A percentile compares a stretch with the other conserved stretches of the same genome.
phyloP scores from a whole-genome alignment of 2,888 invertebrate genomes.

The Drosophila meridiana region DNA sequence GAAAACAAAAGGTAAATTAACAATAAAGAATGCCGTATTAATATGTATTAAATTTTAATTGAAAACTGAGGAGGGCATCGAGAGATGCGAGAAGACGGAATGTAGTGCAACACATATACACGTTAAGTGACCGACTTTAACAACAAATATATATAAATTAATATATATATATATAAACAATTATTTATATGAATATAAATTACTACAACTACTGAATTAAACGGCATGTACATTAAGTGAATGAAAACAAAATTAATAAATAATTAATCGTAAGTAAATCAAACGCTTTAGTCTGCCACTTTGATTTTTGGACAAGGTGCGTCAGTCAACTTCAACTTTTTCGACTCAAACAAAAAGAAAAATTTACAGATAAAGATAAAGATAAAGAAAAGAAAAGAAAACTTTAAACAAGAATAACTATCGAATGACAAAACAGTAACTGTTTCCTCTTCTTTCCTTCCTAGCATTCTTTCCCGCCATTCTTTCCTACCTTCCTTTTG shows the following conservation, averaged over 20 bases:
- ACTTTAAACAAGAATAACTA: conserved; percentile 28
- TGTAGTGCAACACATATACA: conserved; percentile 48
- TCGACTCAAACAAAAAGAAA: conserved; percentile 49
- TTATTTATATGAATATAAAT: conserved; percentile 70
- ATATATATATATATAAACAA: conserved; percentile 50
- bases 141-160: conserved; percentile 63
- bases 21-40: conserved; percentile 55
- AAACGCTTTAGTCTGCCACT: conserved; percentile 80
- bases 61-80: conserved; percentile 45
- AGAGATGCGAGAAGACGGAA: conserved; percentile 12
- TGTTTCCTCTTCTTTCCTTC: conserved; percentile 25
- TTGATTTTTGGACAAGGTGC: conserved; percentile 80
- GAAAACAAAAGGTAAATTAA: conserved; percentile 39
- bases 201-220: conserved; percentile 68
- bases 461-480: conserved; percentile 12
- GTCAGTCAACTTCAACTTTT: conserved; percentile 71
- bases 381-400: conserved; percentile 3
- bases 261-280: conserved; percentile 72
- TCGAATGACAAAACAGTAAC: conserved; percentile 22
- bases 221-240: conserved; percentile 74
- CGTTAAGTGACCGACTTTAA: conserved; percentile 70
- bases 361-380: background rate
- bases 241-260: conserved; percentile 56
- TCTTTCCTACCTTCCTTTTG: conserved; percentile 36
- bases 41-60: conserved; percentile 73